Evolutionary conservation across 1,140 invertebrate species (phyloP).

Genomic region (Drosophila ercepeae): DNA sequence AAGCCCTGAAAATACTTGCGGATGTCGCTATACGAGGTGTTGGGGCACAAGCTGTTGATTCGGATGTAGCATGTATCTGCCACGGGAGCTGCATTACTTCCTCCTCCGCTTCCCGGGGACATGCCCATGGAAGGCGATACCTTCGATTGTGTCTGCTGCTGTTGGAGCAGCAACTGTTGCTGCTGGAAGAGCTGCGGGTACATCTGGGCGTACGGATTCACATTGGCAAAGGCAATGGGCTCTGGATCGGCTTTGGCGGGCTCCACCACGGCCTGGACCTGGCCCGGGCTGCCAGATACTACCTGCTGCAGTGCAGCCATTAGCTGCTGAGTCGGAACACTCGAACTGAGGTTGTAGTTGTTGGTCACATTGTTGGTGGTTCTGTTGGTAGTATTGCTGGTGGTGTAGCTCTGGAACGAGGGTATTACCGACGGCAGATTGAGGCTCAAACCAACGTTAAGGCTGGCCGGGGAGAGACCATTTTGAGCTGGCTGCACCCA

Average conservation of each 20-base stretch:
- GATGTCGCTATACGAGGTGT: conserved; percentile 90
- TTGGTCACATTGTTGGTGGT: conserved; percentile 40
- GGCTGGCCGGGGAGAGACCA: background rate
- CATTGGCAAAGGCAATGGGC: conserved; percentile 72
- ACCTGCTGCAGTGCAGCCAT: conserved; percentile 29
- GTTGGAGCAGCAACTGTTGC: conserved; percentile 57
- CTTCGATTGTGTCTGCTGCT: conserved; percentile 48
- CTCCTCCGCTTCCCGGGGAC: conserved; percentile 18
- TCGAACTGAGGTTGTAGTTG: conserved; percentile 59
- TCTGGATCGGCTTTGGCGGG: conserved; percentile 30
- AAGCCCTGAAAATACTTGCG: conserved; percentile 91
- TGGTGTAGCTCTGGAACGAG: conserved; percentile 63
- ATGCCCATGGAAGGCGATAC: conserved; percentile 8
- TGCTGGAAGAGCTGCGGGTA: conserved; percentile 79
- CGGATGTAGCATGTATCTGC: conserved; percentile 87
- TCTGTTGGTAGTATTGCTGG: conserved; percentile 23
- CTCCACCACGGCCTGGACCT: conserved; percentile 4
- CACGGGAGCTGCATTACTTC: conserved; percentile 18
- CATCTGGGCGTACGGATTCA: conserved; percentile 79
- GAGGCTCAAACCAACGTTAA: conserved; percentile 7
- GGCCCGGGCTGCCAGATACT: background rate
- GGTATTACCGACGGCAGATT: conserved; percentile 29
- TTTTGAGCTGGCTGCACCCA: conserved; percentile 15
- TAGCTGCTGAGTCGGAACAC: conserved; percentile 8
- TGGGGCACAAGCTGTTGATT: conserved; percentile 88